A percentile compares a stretch with the other conserved stretches of the same genome.
These are phyloP conservation scores for Decapterus maruadsi DNA, from an alignment of 2,797 vertebrate species.

Conservation along the genomic window DNA sequence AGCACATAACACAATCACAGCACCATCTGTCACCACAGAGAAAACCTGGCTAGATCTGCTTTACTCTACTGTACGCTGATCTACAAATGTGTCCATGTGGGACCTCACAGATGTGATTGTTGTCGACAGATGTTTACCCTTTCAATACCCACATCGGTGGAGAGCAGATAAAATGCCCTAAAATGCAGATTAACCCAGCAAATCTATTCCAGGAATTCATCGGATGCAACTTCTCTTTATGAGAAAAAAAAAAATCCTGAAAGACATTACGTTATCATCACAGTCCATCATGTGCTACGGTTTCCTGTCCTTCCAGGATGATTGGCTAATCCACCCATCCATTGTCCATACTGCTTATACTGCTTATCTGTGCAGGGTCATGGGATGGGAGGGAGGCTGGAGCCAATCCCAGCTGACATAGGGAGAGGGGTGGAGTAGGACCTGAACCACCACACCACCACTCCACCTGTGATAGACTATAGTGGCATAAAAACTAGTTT, in stretches of 20 bases:
- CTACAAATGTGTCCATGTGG: slow-evolving; percentile 23
- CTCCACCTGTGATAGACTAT: no score
- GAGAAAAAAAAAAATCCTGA: not conserved
- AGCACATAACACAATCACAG: slow-evolving; percentile 35
- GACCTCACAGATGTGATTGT: slow-evolving; percentile 27
- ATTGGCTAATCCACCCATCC: no score
- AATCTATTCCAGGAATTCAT: slow-evolving; percentile 13
- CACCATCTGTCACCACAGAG: slow-evolving; percentile 52
- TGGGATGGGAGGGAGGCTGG: no score
- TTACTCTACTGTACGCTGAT: slow-evolving; percentile 23
- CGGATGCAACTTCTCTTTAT: not conserved
- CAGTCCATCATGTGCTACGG: not conserved
- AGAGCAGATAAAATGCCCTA: slow-evolving; percentile 15
- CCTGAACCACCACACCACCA: no score
- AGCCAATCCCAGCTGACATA: no score
- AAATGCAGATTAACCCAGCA: slow-evolving; percentile 15
- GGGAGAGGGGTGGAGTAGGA: no score
- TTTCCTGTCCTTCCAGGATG: not conserved
- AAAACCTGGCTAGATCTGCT: slow-evolving; percentile 27
- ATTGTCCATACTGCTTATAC: no score
- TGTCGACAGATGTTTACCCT: slow-evolving; percentile 42
- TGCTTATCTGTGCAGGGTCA: no score
- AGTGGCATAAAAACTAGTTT: no score
- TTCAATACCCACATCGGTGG: slow-evolving; percentile 4
- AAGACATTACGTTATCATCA: not conserved